phyloP scores from a whole-genome alignment of 2,113 vertebrate species.

The Origma solitaria region DNA sequence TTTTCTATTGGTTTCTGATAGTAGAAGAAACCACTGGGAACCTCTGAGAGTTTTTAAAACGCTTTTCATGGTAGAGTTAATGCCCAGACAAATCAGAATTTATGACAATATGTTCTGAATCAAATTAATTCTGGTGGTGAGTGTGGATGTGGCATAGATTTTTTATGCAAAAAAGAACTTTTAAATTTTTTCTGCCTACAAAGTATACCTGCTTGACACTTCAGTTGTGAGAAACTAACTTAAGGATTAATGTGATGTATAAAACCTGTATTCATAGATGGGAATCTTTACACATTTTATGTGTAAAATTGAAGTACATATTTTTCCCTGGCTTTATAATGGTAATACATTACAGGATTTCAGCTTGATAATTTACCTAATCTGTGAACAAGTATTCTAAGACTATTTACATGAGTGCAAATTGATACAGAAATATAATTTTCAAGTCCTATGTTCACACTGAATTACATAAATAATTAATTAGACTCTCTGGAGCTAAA shows the following conservation, averaged over 20 bases:
- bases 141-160: not conserved
- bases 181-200: fast-evolving
- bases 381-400: not conserved
- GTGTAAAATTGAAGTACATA: not conserved
- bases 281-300: not conserved
- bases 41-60: not conserved
- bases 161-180: not conserved
- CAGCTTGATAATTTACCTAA: not conserved
- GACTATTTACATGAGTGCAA: slow-evolving; percentile 4
- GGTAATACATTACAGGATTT: not conserved
- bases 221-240: not conserved
- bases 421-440: slow-evolving; percentile 22
- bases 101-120: not conserved
- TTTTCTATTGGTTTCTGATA: not conserved
- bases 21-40: not conserved
- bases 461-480: slow-evolving; percentile 47
- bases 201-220: not conserved
- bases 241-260: not conserved
- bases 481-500: not conserved
- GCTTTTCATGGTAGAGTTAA: not conserved
- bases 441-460: not conserved
- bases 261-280: not conserved
- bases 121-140: not conserved
- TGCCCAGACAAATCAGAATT: not conserved
- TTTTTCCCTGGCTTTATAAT: not conserved